Evolutionary conservation across 2,797 vertebrate genomes (phyloP).

Genomic region (Anomalospiza imberbis): DNA sequence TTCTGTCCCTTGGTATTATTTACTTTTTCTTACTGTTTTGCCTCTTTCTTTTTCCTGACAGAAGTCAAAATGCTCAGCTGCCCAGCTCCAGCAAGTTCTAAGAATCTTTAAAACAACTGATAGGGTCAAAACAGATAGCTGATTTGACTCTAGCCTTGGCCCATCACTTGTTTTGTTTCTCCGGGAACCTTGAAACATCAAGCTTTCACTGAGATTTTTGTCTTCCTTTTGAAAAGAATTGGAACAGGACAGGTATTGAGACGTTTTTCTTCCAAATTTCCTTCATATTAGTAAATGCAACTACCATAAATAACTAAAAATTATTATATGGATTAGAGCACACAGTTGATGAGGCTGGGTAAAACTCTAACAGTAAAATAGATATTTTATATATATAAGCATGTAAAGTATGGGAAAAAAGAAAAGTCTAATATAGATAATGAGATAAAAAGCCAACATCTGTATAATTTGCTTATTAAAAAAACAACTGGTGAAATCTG

Average conservation of each 20-base stretch:
- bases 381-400: too few relatives aligned
- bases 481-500: neutral
- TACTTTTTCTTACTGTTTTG: neutral
- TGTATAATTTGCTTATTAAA: neutral
- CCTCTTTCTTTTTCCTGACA: neutral
- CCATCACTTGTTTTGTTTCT: neutral
- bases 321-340: neutral
- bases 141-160: neutral
- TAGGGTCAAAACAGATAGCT: neutral
- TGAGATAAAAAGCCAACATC: neutral
- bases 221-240: neutral
- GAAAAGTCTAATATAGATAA: neutral
- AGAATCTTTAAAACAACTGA: neutral
- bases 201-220: neutral
- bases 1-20: neutral
- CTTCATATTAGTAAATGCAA: neutral
- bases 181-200: neutral
- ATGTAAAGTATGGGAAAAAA: neutral
- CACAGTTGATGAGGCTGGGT: neutral
- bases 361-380: neutral
- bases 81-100: neutral
- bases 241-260: fast-evolving
- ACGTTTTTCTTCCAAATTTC: neutral
- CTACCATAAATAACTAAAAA: neutral
- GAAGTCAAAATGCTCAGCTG: neutral